phyloP scores from a whole-genome alignment of 2,797 vertebrate species.

The Epinephelus coioides region DNA sequence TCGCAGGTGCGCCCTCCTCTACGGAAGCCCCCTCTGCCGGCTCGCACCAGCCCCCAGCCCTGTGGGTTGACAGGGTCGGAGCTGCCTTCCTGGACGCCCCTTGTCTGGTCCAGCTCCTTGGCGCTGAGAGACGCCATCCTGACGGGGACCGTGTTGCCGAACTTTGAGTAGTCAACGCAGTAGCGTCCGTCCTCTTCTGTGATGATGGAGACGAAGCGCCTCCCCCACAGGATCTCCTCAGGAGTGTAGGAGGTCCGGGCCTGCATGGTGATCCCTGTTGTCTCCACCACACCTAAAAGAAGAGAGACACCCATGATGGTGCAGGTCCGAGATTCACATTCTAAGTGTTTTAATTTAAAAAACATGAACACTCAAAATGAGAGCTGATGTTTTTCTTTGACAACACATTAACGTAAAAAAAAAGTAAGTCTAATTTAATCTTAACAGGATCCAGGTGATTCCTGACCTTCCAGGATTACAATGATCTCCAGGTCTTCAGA shows the following conservation, averaged over 20 bases:
- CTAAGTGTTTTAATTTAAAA: background rate
- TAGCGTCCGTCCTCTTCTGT: constrained; percentile 96
- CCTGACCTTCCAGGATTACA: constrained; percentile 93
- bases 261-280: constrained; percentile 96
- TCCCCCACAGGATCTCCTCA: constrained; percentile 97
- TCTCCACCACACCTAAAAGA: constrained; percentile 93
- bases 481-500: constrained; percentile 95
- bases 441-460: no score
- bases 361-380: no score
- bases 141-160: constrained; percentile 94
- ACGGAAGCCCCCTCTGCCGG: constrained; percentile 85
- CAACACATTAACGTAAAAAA: no score
- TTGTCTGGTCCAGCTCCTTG: constrained; percentile 92
- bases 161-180: constrained; percentile 96
- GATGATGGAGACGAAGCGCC: constrained; percentile 95
- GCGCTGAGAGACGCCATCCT: constrained; percentile 93
- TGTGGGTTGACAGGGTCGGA: constrained; percentile 73
- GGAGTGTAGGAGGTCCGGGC: constrained; percentile 96
- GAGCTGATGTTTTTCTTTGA: no score
- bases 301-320: background rate
- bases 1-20: constrained; percentile 79
- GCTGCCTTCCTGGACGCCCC: constrained; percentile 77
- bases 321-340: background rate
- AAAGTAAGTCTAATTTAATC: no score
- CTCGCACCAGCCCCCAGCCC: constrained; percentile 87